Conservation (phyloP, 2,797 vertebrate genomes). For the Chromobotia macracanthus region DNA sequence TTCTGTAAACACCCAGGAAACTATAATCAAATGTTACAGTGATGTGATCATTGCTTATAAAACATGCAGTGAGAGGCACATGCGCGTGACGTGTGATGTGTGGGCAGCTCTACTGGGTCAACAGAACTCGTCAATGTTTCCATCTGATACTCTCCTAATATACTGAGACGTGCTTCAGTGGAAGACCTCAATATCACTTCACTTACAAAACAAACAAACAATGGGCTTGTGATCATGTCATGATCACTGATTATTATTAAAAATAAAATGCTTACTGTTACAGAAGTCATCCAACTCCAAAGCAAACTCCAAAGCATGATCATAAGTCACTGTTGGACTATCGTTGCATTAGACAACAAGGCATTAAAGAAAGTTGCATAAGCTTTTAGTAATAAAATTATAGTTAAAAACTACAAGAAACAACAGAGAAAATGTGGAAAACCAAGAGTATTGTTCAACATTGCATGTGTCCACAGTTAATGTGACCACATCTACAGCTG, state of each 20-base stretch:
- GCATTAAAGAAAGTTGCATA: too few species aligned
- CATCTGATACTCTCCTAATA: neutral
- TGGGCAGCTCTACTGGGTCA: neutral
- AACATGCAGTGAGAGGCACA: neutral
- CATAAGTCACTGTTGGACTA: too few species aligned
- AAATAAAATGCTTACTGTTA: neutral
- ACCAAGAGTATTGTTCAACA: neutral
- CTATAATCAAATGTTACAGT: neutral
- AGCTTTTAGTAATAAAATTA: too few species aligned
- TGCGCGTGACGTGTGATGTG: neutral
- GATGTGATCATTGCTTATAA: conserved; percentile 19
- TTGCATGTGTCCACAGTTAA: neutral
- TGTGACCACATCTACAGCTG: neutral
- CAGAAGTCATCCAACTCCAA: too few species aligned
- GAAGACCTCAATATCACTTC: too few species aligned
- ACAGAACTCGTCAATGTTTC: conserved; percentile 27
- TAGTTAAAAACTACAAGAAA: too few species aligned
- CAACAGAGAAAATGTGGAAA: neutral
- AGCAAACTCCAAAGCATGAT: too few species aligned
- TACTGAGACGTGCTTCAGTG: too few species aligned
- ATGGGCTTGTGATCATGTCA: too few species aligned
- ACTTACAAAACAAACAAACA: neutral
- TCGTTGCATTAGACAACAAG: too few species aligned
- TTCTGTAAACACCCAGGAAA: neutral
- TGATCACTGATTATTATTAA: neutral